A percentile compares a stretch with the other conserved stretches of the same genome.
Conservation (phyloP, 1,140 invertebrate genomes). For the Drosophila repletoides region DNA sequence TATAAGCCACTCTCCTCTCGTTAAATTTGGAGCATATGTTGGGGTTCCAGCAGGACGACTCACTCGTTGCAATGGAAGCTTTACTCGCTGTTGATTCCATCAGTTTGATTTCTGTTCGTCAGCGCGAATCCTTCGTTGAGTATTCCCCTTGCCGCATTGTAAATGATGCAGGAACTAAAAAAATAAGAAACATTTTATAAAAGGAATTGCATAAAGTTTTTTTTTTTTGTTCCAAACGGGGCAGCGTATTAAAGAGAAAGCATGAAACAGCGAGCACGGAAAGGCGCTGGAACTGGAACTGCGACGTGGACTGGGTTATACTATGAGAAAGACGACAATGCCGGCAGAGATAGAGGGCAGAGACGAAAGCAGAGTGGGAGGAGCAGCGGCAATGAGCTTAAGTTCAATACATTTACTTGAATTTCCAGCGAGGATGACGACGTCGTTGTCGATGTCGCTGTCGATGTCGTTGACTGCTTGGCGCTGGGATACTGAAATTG, state of each 20-base stretch:
- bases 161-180: conserved; percentile 49
- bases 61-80: not conserved
- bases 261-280: not conserved
- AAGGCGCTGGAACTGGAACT: not conserved
- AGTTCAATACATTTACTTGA: conserved; percentile 81
- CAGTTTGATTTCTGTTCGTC: not conserved
- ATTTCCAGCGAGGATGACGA: conserved; percentile 60
- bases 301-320: too few relatives aligned
- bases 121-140: not conserved
- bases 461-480: conserved; percentile 74
- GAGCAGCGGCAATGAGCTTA: conserved; percentile 69
- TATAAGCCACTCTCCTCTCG: not conserved
- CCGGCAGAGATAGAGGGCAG: too few relatives aligned
- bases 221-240: conserved; percentile 49
- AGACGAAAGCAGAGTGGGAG: too few relatives aligned
- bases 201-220: conserved; percentile 73
- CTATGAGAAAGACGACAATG: conserved; percentile 50
- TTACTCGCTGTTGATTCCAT: not conserved
- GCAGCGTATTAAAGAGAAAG: conserved; percentile 55
- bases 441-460: conserved; percentile 30
- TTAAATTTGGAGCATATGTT: too few relatives aligned
- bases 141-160: not conserved
- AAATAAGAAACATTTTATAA: conserved; percentile 72
- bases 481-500: too few relatives aligned
- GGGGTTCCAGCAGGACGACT: too few relatives aligned